These are phyloP conservation scores for Cyclargus thomasi DNA, from an alignment of 1,140 invertebrate species.

Conservation along the genomic window DNA sequence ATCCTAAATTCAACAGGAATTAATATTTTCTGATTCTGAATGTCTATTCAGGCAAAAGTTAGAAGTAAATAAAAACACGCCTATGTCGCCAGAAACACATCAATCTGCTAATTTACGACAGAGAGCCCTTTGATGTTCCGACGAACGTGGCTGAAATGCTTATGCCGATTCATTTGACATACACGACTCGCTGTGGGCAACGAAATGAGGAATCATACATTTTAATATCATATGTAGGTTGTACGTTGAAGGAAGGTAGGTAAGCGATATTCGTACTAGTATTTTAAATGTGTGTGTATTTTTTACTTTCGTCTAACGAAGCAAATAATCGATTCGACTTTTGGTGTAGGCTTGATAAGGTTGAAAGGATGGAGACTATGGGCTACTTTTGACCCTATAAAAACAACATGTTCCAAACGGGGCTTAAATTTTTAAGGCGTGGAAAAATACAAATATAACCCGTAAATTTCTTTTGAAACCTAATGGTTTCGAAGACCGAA, in stretches of 20 bases:
- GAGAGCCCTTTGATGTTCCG: conserved; percentile 17
- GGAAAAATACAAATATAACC: too few species aligned
- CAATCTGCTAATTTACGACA: conserved; percentile 16
- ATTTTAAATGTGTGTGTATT: too few species aligned
- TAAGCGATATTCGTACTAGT: too few species aligned
- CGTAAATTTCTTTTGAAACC: too few species aligned
- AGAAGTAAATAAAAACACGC: conserved; percentile 11
- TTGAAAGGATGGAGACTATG: too few species aligned
- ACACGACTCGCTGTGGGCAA: conserved; percentile 9
- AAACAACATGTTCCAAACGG: too few species aligned
- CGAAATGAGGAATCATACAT: conserved; percentile 4
- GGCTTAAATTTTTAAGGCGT: too few species aligned
- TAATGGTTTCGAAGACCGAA: too few species aligned
- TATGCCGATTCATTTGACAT: conserved; percentile 21
- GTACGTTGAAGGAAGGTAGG: background rate
- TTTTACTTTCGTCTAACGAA: too few species aligned
- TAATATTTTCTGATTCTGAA: background rate
- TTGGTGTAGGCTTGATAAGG: too few species aligned
- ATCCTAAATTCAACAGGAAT: background rate
- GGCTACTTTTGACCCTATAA: too few species aligned
- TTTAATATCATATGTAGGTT: background rate
- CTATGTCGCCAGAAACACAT: conserved; percentile 12
- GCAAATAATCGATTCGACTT: too few species aligned
- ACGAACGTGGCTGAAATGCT: conserved; percentile 19
- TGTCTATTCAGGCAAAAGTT: background rate